Evolutionary conservation across 2,797 vertebrate genomes (phyloP), one percentile per base, ranked within the genome.

Genomic region (Etheostoma perlongum): DNA sequence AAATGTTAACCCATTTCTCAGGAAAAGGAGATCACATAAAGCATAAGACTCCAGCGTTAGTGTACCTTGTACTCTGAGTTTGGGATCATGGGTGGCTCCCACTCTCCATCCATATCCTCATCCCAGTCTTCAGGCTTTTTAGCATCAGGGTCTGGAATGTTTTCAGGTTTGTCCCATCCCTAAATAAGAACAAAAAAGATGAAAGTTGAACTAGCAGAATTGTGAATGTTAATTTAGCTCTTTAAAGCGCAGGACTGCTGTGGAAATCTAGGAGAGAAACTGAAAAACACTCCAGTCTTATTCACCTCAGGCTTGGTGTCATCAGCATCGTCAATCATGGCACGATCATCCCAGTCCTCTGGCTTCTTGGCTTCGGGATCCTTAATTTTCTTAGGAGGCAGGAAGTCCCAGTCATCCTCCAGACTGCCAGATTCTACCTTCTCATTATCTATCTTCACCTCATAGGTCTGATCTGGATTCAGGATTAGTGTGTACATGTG

Each of bases 51-150:
- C 10, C 1, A 47, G 47, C 15, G 57, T 46, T 2, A 62, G 13
- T 52, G 4, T 85, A 97, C 98, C 95, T 98, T 98, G 92, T 98
- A 99, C 30, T 99, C 97, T 0, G 97, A 96, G 89, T 99, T 99
- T 83, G 96, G 96, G 85, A 98, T 98, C 86, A 98, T 96, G 0
- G 98, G 96, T 13, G 98, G 97, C 83, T 99, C 98, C 98, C 98
- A 99, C 77, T 99, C 98, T 73, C 97, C 97, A 0, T 99, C 98
- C 97, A 99, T 99, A 85, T 98, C 97, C 83, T 96, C 97, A 27
- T 98, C 97, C 97, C 98, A 99, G 47, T 99, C 98, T 42, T 97
- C 96, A 0, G 97, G 98, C 70, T 98, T 99, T 89, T 97, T 97
- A 19, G 98, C 97, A 5, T 99, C 98, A 0, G 98, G 97, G 88